Evolutionary conservation across 2,797 vertebrate species (phyloP).

Genomic region (Holocentrus rufus): DNA sequence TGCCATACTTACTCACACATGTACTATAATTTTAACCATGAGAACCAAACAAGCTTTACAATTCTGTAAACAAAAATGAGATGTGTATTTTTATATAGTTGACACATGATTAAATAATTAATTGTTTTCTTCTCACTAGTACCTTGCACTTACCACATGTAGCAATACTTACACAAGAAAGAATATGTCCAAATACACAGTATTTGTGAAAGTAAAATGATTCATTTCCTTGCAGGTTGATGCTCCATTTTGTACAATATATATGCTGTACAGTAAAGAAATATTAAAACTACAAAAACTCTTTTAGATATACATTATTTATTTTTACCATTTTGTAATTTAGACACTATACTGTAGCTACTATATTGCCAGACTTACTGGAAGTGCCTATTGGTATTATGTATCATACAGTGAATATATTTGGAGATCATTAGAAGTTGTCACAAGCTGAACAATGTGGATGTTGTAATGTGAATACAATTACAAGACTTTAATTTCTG

Average conservation of each 20-base stretch:
- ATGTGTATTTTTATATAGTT: slow-evolving; percentile 87
- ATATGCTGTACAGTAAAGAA: slow-evolving; percentile 91
- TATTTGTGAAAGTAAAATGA: slow-evolving; percentile 88
- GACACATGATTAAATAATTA: slow-evolving; percentile 82
- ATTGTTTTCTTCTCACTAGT: slow-evolving; percentile 87
- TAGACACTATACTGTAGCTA: slow-evolving; percentile 96
- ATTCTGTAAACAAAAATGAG: slow-evolving; percentile 78
- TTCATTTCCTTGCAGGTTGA: slow-evolving; percentile 88
- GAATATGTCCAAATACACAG: slow-evolving; percentile 83
- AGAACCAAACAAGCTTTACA: slow-evolving; percentile 83
- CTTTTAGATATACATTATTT: slow-evolving; percentile 98
- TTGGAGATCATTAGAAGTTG: slow-evolving; percentile 91
- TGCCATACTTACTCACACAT: slow-evolving; percentile 70
- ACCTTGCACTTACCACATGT: slow-evolving; percentile 90
- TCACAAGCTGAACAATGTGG: slow-evolving; percentile 92
- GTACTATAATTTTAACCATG: slow-evolving; percentile 75
- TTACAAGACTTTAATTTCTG: slow-evolving; percentile 92
- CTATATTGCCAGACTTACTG: slow-evolving; percentile 96
- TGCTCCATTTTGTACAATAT: slow-evolving; percentile 95
- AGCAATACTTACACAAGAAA: slow-evolving; percentile 86
- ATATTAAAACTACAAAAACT: slow-evolving; percentile 86
- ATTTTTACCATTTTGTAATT: slow-evolving; percentile 99
- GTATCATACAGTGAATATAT: slow-evolving; percentile 93
- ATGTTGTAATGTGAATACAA: slow-evolving; percentile 96
- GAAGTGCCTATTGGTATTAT: slow-evolving; percentile 99